Base-by-base conservation (phyloP, 2,113 vertebrate genomes). In the Maccullochella peelii region DNA sequence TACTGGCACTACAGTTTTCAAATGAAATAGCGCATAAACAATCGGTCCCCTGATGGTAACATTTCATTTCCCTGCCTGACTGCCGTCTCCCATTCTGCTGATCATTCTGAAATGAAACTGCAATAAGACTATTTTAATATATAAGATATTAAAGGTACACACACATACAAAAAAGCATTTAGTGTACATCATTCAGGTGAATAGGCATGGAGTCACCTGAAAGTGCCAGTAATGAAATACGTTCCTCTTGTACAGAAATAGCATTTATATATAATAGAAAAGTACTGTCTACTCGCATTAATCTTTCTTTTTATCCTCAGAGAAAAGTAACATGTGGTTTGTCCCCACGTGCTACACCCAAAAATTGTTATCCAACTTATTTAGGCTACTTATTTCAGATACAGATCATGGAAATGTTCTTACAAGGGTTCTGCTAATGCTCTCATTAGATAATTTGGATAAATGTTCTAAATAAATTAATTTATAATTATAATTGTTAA, bases 1-100 rank as follows among this genome's bases (percentile, higher is more conserved):
- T 54, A 55, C 69, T 85, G 85, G 83, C 85, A 68, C 27, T 54
- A 50, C 76, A 88, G 78, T 82, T 91, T 92, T 79, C 74, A 87
- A 87, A 90, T 86, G 70, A 92, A 91, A 92, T 88, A 77, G 85
- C 3, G 21, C 87, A 88, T 88, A 89, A 91, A 92, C 86, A 88
- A 85, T 91, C 57, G 73, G 44, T 83, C 86, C 89, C 75, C 73
- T 88, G 83, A 87, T 80, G 86, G 71, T 74, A 89, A 80, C 82
- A 88, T 88, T 90, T 83, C 70, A 83, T 89, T 92, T 91, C 78
- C 78, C 83, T 90, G 79, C 85, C 84, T 71, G 82, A 90, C 78
- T 85, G 84, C 85, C 66, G 4, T 78, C 78, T 83, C 68, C 79
- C 40, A 80, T 86, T 91, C 63, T 88, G 83, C 86, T 91, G 89